These are phyloP conservation scores for Umimayanthus chanpuru DNA, from an alignment of 92 coral and sea anemone genomes.

Conservation along the genomic window DNA sequence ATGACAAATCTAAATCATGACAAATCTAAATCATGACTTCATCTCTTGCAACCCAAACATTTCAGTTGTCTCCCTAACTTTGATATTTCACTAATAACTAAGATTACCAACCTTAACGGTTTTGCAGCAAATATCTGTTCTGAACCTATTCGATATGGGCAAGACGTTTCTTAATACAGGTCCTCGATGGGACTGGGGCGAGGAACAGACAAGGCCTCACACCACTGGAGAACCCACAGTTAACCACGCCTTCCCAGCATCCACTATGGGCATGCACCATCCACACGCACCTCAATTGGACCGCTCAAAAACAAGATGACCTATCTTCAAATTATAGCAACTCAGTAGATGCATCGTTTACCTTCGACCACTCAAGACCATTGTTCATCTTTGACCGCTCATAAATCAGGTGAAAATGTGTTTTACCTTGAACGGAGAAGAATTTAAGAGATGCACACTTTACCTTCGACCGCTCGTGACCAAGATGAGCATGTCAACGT, in stretches of 20 bases:
- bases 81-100: neutral
- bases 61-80: neutral
- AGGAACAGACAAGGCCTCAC: slow-evolving; percentile 61
- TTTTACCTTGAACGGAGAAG: neutral
- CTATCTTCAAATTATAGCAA: neutral
- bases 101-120: slow-evolving; percentile 38
- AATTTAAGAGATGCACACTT: neutral
- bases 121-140: slow-evolving; percentile 80
- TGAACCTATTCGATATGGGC: slow-evolving; percentile 86
- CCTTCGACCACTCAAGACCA: neutral
- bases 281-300: slow-evolving; percentile 66
- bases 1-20: too few relatives aligned
- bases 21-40: too few relatives aligned
- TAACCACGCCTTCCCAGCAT: slow-evolving; percentile 67
- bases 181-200: slow-evolving; percentile 45
- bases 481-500: neutral
- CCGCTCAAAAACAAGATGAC: slow-evolving; percentile 76
- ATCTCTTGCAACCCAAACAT: neutral
- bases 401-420: neutral
- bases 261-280: slow-evolving; percentile 64
- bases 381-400: neutral
- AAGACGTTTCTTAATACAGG: slow-evolving; percentile 67
- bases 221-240: slow-evolving; percentile 60
- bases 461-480: neutral
- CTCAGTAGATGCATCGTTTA: neutral